phyloP scores from a whole-genome alignment of 2,797 vertebrate species.

The Todus mexicanus region DNA sequence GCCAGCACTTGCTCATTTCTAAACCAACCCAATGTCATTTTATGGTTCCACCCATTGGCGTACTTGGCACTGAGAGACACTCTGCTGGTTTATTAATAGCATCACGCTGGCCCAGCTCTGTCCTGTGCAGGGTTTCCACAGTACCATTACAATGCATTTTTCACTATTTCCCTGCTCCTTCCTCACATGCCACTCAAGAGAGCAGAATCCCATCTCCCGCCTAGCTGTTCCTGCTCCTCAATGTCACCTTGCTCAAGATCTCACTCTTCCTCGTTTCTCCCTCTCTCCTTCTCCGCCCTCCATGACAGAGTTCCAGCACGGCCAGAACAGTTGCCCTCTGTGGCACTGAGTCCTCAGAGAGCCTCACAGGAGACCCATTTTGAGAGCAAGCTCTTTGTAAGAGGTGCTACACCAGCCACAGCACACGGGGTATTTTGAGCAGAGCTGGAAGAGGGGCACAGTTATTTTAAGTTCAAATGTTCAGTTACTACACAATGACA shows the following conservation, averaged over 20 bases:
- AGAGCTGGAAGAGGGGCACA: background rate
- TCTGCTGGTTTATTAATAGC: conserved; percentile 59
- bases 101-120: conserved; percentile 19
- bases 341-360: background rate
- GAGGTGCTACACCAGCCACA: background rate
- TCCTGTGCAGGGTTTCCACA: conserved; percentile 11
- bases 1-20: conserved; percentile 23
- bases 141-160: background rate
- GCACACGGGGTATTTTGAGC: background rate
- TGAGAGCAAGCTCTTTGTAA: background rate
- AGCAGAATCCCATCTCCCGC: background rate
- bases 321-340: background rate
- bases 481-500: background rate
- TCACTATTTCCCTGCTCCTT: background rate
- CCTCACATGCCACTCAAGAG: background rate
- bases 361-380: background rate
- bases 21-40: background rate
- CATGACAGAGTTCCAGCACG: background rate
- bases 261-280: background rate
- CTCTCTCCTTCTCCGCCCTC: background rate
- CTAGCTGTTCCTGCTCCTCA: background rate
- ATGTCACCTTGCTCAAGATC: background rate
- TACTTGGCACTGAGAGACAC: conserved; percentile 13
- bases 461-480: conserved; percentile 22
- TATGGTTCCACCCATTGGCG: conserved; percentile 22